Base-by-base conservation (phyloP, 2,113 vertebrate genomes). In the Peucedramus taeniatus region DNA sequence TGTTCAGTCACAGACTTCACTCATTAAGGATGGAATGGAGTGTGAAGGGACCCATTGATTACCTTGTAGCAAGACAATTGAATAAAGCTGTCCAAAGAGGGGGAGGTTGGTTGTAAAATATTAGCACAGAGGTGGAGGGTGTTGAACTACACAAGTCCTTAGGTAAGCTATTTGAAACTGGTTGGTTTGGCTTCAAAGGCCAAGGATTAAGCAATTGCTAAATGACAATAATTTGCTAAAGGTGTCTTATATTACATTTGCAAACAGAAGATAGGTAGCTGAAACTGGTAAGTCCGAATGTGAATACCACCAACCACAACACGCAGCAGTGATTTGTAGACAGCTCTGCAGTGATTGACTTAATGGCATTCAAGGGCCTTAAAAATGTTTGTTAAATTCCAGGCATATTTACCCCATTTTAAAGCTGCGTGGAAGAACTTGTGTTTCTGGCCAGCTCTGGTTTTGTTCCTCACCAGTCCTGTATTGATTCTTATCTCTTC, bases 251-350 rank as follows among this genome's bases (percentile, higher is more conserved):
- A 39, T 57, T 22, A 22, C 28, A 8, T 63, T 33, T 60, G 39
- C 15, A 83, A 85, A 83, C 24, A 82, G 11, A 16, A n/a, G 21
- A 54, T 9, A 80, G 10, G 7, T 69, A 30, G 28, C 28, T 78
- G 59, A 75, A 76, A 72, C 35, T 30, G 31, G 6, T 54, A 69
- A 61, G 35, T 35, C n/a, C 15, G 45, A 54, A 7, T 3, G 4
- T 72, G n/a, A 83, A 16, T 68, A 12, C 50, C 4, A 2, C 0
- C 1, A 83, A 10, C 19, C 8, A 2, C 14, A 64, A 10, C 22
- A 90, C 88, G 51, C 4, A 84, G 4, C 11, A 66, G 6, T 11
- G 66, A 59, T 76, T 42, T 63, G 33, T 7, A 30, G 45, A n/a
- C 22, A 59, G n/a, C 12, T 59, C 30, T 60, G 27, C 27, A 35